Conservation (phyloP, 1,140 invertebrate species). For the Maconellicoccus hirsutus region DNA sequence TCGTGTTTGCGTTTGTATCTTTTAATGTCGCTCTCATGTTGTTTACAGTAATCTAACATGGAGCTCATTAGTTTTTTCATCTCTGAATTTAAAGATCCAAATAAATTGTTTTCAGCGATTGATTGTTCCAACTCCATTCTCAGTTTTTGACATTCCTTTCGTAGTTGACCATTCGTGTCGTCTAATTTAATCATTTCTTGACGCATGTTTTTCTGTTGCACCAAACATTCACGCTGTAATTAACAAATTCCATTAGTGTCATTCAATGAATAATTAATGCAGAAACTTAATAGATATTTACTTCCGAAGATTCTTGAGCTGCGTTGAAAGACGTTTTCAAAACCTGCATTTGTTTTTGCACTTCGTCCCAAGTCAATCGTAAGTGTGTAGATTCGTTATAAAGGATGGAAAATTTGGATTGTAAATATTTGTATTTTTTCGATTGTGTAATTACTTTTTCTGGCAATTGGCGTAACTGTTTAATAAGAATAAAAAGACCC, state of each 20-base stretch:
- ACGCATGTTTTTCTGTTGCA: conserved; percentile 82
- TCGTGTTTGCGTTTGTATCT: conserved; percentile 85
- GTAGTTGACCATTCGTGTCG: conserved; percentile 80
- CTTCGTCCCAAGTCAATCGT: background rate
- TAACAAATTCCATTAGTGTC: conserved; percentile 25
- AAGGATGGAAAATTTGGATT: conserved; percentile 94
- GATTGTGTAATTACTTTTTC: conserved; percentile 94
- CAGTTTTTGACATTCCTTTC: conserved; percentile 86
- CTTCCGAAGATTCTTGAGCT: conserved; percentile 10
- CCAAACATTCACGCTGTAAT: conserved; percentile 77
- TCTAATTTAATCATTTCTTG: conserved; percentile 93
- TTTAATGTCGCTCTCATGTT: conserved; percentile 86
- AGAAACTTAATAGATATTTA: background rate
- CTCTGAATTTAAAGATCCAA: conserved; percentile 92
- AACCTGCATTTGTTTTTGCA: conserved; percentile 17
- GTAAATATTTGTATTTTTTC: conserved; percentile 94
- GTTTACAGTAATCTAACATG: conserved; percentile 91
- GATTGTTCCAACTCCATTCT: conserved; percentile 97
- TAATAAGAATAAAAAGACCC: background rate
- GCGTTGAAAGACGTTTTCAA: conserved; percentile 9
- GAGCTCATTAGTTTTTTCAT: conserved; percentile 96
- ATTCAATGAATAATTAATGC: background rate
- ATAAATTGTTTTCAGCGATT: conserved; percentile 93
- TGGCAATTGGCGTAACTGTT: conserved; percentile 83
- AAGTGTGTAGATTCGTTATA: conserved; percentile 67